Base-by-base conservation (phyloP, 2,888 invertebrate species). In the Apotomis turbidana region DNA sequence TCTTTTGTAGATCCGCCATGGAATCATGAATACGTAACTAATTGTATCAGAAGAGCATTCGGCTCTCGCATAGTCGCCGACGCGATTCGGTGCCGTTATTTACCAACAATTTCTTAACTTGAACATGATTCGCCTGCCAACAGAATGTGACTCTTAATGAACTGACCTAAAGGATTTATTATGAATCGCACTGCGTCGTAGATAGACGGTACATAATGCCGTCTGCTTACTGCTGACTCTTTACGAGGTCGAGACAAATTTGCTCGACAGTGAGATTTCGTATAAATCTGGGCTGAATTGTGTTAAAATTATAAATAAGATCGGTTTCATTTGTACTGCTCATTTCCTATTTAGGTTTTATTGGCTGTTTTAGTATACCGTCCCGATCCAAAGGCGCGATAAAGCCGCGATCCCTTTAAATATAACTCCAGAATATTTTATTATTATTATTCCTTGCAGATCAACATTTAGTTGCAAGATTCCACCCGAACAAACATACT, bases 21-120 rank as follows among this genome's bases (percentile, higher is more conserved):
- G 62, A 58, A 57, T 67, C 27, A 61, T 61, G 51, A 58, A 63
- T 62, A 68, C 68, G 62, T 62, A 58, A 61, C 66, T 54, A 71
- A 71, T 71, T 71, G 46, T 72, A 68, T 54, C 52, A 68, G 68
- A 38, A 60, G 49, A 71, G 55, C 71, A 61, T 71, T 71, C 68
- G 38, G 52, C 60, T 60, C 41, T 60, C 54, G 58, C 67, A 46
- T 9, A 58, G 61, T 52, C 44, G 27, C 72, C 54, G 68, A 52
- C 52, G 52, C 72, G 68, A 44, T 58, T 57, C 57, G 58, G 46
- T 44, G 57, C 68, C 68, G 71, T 59, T 71, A 52, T 62, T 68
- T 62, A 58, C 58, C 58, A 6, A 44, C 36, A 58, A 58, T 49
- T n/a, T 38, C 27, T 49, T 61, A 62, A 46, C 55, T 41, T 5